These are phyloP conservation scores for Temnothorax rugatulus DNA, from an alignment of 2,888 invertebrate species.

Conservation along the genomic window DNA sequence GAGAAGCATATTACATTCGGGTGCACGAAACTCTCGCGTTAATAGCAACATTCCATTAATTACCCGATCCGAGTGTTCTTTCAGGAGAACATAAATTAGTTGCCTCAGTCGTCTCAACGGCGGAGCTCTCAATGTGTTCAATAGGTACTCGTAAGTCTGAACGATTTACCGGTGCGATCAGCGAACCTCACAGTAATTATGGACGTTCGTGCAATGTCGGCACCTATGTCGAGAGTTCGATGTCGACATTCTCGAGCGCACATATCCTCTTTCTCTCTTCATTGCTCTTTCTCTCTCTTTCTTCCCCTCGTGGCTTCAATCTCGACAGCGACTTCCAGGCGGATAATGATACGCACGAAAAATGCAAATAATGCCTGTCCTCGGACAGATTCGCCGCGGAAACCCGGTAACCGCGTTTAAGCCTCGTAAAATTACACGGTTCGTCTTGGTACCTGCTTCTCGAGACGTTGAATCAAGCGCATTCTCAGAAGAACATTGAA, in stretches of 20 bases:
- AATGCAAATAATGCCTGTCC: constrained; percentile 44
- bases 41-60: constrained; percentile 20
- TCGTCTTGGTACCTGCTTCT: constrained; percentile 13
- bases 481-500: constrained; percentile 13
- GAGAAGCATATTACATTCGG: not conserved
- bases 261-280: not conserved
- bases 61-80: not conserved
- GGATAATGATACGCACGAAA: constrained; percentile 46
- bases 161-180: constrained; percentile 10
- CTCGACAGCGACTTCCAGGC: constrained; percentile 18
- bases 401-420: constrained; percentile 52
- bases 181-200: constrained; percentile 3
- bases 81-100: constrained; percentile 4
- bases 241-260: not conserved
- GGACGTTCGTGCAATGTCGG: constrained; percentile 24
- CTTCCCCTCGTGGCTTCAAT: constrained; percentile 32
- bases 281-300: not conserved
- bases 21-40: not conserved
- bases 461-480: constrained; percentile 24
- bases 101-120: not conserved
- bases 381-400: constrained; percentile 23
- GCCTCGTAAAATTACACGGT: constrained; percentile 47
- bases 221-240: constrained; percentile 3
- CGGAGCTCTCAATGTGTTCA: not conserved
- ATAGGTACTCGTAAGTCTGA: not conserved